Percentiles rank a stretch among this genome's conserved stretches.
These are phyloP conservation scores for Melikaiella ostensackeni DNA, from an alignment of 2,888 invertebrate genomes.

Conservation along the genomic window DNA sequence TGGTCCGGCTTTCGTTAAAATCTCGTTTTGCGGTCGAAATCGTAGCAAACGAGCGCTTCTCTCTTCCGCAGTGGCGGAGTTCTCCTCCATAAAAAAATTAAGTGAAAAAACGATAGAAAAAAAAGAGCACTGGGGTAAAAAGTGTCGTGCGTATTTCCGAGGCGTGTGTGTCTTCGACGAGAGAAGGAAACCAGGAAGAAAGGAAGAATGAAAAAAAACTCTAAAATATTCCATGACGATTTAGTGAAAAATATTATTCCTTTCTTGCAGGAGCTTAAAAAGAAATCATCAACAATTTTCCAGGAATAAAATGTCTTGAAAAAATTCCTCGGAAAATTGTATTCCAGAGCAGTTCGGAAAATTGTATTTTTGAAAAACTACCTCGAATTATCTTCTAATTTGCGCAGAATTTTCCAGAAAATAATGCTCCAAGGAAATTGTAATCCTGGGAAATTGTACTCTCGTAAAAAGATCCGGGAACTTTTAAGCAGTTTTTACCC, in stretches of 20 bases:
- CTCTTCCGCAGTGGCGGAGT: slow-evolving; percentile 20
- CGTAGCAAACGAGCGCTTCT: slow-evolving; percentile 35
- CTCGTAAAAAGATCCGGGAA: no score
- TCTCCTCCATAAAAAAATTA: slow-evolving; percentile 4
- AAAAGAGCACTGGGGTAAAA: slow-evolving; percentile 8
- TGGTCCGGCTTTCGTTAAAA: slow-evolving; percentile 38
- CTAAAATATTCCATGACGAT: neutral
- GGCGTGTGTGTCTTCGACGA: slow-evolving; percentile 30
- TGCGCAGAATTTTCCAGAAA: no score
- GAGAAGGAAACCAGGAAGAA: neutral
- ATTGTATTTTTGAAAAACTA: no score
- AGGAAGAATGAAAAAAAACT: neutral
- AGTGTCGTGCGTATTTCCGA: slow-evolving; percentile 31
- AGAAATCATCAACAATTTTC: neutral
- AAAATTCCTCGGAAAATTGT: no score
- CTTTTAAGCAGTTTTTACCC: no score
- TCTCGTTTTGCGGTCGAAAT: slow-evolving; percentile 40
- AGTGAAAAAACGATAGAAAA: slow-evolving; percentile 28
- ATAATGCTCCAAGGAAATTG: no score
- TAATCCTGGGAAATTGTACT: no score
- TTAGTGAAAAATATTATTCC: neutral
- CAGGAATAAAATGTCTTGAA: neutral
- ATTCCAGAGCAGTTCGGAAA: no score
- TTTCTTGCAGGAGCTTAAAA: neutral
- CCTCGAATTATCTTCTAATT: no score